These are phyloP conservation scores for Hepsetus odoe DNA, from an alignment of 2,113 vertebrate genomes.

Conservation along the genomic window DNA sequence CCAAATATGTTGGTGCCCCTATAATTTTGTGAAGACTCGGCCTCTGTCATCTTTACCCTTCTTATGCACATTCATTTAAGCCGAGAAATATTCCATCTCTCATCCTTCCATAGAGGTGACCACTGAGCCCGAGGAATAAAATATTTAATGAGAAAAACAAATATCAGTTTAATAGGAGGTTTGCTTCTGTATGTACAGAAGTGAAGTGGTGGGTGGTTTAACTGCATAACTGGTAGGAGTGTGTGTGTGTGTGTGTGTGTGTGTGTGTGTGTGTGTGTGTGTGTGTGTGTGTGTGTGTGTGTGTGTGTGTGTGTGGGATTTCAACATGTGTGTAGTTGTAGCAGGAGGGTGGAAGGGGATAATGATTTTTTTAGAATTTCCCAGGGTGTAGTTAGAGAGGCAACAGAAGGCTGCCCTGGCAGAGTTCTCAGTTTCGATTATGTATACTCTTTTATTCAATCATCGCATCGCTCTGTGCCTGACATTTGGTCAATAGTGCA, in stretches of 20 bases:
- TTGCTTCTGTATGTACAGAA: slow-evolving; percentile 39
- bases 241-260: slow-evolving; percentile 17
- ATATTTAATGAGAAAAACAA: slow-evolving; percentile 51
- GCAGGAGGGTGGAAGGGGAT: slow-evolving; percentile 37
- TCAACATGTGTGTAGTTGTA: slow-evolving; percentile 34
- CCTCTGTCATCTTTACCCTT: slow-evolving; percentile 81
- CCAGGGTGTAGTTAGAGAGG: slow-evolving; percentile 69
- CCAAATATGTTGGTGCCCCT: slow-evolving; percentile 81
- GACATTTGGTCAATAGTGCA: slow-evolving; percentile 97
- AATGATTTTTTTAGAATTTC: slow-evolving; percentile 73
- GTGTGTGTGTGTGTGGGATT: slow-evolving; percentile 23
- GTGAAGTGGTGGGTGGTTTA: slow-evolving; percentile 3
- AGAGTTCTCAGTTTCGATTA: slow-evolving; percentile 85
- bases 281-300: slow-evolving; percentile 15
- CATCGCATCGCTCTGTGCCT: slow-evolving; percentile 79
- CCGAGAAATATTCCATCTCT: slow-evolving; percentile 80
- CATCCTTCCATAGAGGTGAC: slow-evolving; percentile 59
- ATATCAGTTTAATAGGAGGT: slow-evolving; percentile 49
- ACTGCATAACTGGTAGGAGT: not conserved
- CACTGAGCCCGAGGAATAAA: slow-evolving; percentile 45
- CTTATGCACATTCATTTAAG: slow-evolving; percentile 78
- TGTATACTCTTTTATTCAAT: slow-evolving; percentile 92
- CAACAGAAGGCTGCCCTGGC: slow-evolving; percentile 73
- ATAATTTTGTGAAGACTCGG: slow-evolving; percentile 76
- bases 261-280: slow-evolving; percentile 23